phyloP scores from a whole-genome alignment of 2,113 vertebrate species.

The Gnathonemus echidnorhynchus region DNA sequence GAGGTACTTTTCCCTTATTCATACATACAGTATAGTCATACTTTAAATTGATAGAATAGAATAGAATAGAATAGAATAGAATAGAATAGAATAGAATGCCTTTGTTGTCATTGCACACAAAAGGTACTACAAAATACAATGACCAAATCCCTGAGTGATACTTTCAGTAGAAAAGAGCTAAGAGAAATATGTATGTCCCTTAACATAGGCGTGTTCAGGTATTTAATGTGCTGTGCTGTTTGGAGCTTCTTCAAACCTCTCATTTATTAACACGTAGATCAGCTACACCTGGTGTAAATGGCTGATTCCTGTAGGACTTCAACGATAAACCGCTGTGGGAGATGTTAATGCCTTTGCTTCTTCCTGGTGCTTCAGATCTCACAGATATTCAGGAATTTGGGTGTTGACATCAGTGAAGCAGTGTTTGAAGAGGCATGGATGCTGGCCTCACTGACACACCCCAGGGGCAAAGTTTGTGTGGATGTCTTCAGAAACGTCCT shows the following conservation, averaged over 20 bases:
- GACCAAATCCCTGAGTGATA: not conserved
- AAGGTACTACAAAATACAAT: not conserved
- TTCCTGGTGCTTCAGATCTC: conserved; percentile 59
- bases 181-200: no score
- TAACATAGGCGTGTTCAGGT: not conserved
- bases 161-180: not conserved
- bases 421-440: conserved; percentile 75
- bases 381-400: conserved; percentile 66
- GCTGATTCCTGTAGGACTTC: not conserved
- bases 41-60: not conserved
- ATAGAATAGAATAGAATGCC: not conserved
- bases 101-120: not conserved
- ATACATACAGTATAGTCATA: not conserved
- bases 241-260: not conserved
- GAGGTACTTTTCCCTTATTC: conserved; percentile 59
- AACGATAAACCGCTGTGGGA: not conserved
- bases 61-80: not conserved
- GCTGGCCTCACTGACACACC: conserved; percentile 61
- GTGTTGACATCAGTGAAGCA: conserved; percentile 59
- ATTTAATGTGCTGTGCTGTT: not conserved
- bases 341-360: not conserved
- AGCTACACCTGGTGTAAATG: not conserved
- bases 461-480: conserved; percentile 68
- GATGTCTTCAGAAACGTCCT: conserved; percentile 65
- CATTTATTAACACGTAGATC: not conserved